Evolutionary conservation across 2,113 vertebrate species (phyloP), one percentile per base, ranked within the genome.

Genomic region (Heloderma charlesbogerti): DNA sequence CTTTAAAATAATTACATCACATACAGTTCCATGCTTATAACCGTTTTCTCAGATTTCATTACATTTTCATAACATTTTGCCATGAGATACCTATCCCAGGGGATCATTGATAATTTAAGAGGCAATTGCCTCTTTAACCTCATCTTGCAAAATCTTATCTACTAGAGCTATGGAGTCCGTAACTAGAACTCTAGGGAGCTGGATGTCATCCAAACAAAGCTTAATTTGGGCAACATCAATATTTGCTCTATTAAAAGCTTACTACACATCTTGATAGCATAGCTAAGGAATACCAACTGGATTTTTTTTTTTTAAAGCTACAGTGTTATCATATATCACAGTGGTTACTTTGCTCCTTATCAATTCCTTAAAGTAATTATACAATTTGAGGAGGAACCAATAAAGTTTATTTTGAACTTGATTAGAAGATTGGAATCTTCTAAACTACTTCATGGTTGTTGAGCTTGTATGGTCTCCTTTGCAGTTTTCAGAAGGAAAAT

Each of bases 121-220:
- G 31, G 79, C 86, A 90, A 91, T 90, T 93, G 69, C 43, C 86
- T 94, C 87, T 87, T 78, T 93, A 95, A 88, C 48, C 86, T 91
- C 92, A 87, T 90, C 91, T 87, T 94, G 87, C 88, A 93, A 92
- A 92, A 90, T 78, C 66, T 84, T 84, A 92, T 86, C 71, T 87
- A 87, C 79, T 15, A 71, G 75, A 92, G 51, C 34, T 63, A 6
- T 79, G 15, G 72, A 92, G 89, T 95, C 74, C 37, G 89, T 91
- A 88, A 25, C 13, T 27, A 80, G 90, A 91, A 80, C 91, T 95
- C 94, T 60, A 88, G 91, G 91, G 86, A 94, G 2, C 75, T 88
- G 86, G 84, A 83, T 88, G n/a, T 57, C 67, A 90, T 69, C 87
- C 88, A 91, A 75, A 94, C 31, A 87, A 92, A 4, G 83, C 81